phyloP scores from a whole-genome alignment of 2,888 invertebrate genomes.

The Lycia hirtaria region DNA sequence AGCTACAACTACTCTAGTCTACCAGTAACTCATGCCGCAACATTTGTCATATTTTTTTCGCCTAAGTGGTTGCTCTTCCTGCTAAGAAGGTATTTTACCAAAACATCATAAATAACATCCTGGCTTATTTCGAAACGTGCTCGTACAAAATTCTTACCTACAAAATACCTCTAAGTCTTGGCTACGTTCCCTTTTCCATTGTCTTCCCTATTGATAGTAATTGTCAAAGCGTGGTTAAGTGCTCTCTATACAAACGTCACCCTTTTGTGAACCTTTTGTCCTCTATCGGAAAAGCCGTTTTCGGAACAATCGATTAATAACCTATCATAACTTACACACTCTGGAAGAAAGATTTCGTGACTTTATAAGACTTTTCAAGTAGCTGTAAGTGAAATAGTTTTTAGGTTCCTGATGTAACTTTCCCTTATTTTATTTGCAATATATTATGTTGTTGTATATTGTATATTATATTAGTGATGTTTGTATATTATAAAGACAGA shows the following conservation, averaged over 20 bases:
- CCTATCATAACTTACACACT: slow-evolving; percentile 38
- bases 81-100: background rate
- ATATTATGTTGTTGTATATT: too few relatives aligned
- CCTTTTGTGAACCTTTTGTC: slow-evolving; percentile 33
- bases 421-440: too few relatives aligned
- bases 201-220: slow-evolving; percentile 27
- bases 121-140: slow-evolving; percentile 4
- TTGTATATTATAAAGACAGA: too few relatives aligned
- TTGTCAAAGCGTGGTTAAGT: slow-evolving; percentile 37
- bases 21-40: background rate
- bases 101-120: slow-evolving; percentile 8
- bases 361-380: slow-evolving; percentile 9
- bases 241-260: slow-evolving; percentile 33
- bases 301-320: slow-evolving; percentile 37
- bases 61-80: background rate
- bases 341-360: slow-evolving; percentile 18
- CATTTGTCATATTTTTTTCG: background rate
- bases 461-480: too few relatives aligned
- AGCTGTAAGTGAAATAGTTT: background rate
- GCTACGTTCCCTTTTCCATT: slow-evolving; percentile 24
- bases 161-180: slow-evolving; percentile 9
- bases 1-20: background rate
- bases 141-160: slow-evolving; percentile 2
- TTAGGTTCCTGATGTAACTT: background rate
- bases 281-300: slow-evolving; percentile 35